Evolutionary conservation across 1,140 invertebrate species (phyloP).

Genomic region (Neoseiulus cucumeris): DNA sequence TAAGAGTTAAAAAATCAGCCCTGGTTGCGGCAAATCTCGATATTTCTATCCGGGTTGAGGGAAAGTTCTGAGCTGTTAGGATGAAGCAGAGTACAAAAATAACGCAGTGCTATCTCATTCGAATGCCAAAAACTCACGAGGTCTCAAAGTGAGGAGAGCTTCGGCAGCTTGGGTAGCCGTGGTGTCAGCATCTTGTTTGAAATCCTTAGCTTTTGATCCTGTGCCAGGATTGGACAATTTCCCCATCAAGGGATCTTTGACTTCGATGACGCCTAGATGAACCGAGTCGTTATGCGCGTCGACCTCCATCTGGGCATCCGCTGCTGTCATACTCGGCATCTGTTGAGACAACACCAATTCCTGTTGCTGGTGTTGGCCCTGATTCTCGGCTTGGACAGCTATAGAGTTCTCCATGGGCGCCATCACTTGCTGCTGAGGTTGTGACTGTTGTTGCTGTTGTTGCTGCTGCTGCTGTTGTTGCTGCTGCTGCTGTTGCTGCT

Average conservation of each 20-base stretch:
- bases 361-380: neutral
- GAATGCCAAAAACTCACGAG: neutral
- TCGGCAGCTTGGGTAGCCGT: slow-evolving; percentile 1
- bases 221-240: too few relatives aligned
- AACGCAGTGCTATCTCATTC: too few relatives aligned
- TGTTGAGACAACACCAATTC: neutral
- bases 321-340: neutral
- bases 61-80: neutral
- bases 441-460: neutral
- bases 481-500: neutral
- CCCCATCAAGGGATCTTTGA: neutral
- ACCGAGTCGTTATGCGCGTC: neutral
- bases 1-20: too few relatives aligned
- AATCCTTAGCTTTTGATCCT: too few relatives aligned
- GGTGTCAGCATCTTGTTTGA: neutral
- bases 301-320: neutral
- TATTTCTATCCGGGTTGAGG: neutral
- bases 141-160: neutral
- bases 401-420: neutral
- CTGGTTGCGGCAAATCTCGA: too few relatives aligned
- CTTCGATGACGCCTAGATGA: neutral
- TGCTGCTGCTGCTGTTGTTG: neutral
- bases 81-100: too few relatives aligned
- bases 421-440: neutral
- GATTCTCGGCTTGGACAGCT: neutral